phyloP scores from a whole-genome alignment of 30 jellyfish, hydroid and myxozoan species.

The Chironex yamaguchii region DNA sequence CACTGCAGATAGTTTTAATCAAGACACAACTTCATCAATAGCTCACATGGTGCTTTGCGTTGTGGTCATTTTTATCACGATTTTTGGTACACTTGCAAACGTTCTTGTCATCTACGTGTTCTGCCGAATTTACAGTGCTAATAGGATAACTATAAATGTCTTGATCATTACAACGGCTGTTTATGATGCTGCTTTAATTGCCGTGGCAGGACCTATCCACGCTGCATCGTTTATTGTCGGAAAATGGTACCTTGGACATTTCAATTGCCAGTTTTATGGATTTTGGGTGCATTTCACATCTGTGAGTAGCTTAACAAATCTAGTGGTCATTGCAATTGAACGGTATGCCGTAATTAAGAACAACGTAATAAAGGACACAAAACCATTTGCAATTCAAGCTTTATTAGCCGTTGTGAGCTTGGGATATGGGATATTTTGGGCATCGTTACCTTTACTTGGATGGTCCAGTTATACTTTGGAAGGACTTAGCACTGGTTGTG shows the following conservation, averaged over 20 bases:
- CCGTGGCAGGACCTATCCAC: not conserved
- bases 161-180: not conserved
- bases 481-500: not conserved
- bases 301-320: not conserved
- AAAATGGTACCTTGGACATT: not conserved
- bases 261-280: not conserved
- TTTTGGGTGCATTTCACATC: not conserved
- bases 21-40: too few species aligned
- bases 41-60: not conserved
- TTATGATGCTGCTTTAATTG: not conserved
- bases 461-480: not conserved
- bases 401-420: not conserved
- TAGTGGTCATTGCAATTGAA: not conserved
- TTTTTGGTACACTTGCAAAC: not conserved
- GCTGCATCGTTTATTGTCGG: not conserved
- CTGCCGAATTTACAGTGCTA: not conserved
- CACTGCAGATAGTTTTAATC: too few species aligned
- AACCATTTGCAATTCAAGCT: not conserved
- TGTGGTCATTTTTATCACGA: not conserved
- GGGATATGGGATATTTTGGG: not conserved
- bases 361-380: not conserved
- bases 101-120: not conserved
- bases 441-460: not conserved
- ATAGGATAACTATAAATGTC: not conserved
- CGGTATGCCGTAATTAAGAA: not conserved